Evolutionary conservation across 2,113 vertebrate genomes (phyloP).

Genomic region (Mus spicilegus): DNA sequence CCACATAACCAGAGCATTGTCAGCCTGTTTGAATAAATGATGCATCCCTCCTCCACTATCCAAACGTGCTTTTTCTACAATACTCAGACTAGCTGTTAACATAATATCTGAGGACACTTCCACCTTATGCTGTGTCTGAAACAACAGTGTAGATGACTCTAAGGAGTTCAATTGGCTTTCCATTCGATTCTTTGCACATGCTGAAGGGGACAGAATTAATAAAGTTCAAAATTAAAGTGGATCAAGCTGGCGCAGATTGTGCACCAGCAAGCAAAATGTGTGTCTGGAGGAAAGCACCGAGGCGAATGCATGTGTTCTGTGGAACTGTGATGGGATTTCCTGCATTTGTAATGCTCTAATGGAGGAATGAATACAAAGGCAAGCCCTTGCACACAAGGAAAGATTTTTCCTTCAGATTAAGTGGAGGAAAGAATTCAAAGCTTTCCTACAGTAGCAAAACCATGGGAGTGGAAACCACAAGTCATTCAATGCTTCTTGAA

Average conservation of each 20-base stretch:
- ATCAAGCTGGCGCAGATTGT: conserved; percentile 44
- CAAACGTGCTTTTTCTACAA: neutral
- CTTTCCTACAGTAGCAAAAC: conserved; percentile 40
- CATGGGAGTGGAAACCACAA: neutral
- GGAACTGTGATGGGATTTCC: neutral
- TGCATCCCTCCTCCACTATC: neutral
- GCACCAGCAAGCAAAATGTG: conserved; percentile 53
- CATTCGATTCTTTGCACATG: conserved; percentile 33
- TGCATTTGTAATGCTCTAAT: neutral
- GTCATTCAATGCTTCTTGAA: neutral
- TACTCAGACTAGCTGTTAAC: neutral
- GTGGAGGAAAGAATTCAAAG: conserved; percentile 24
- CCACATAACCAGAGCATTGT: neutral
- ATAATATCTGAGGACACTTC: neutral
- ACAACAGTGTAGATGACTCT: neutral
- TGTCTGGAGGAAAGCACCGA: conserved; percentile 47
- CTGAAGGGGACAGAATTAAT: conserved; percentile 38
- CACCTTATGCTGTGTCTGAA: neutral
- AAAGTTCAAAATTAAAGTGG: conserved; percentile 52
- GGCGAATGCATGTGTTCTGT: neutral
- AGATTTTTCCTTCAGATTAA: conserved; percentile 44
- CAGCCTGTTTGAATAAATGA: neutral
- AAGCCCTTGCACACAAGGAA: neutral
- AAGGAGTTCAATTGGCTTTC: conserved; percentile 46
- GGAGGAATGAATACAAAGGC: conserved; percentile 29